phyloP scores from a whole-genome alignment of 2,797 vertebrate species.

The Babyrousa celebensis region DNA sequence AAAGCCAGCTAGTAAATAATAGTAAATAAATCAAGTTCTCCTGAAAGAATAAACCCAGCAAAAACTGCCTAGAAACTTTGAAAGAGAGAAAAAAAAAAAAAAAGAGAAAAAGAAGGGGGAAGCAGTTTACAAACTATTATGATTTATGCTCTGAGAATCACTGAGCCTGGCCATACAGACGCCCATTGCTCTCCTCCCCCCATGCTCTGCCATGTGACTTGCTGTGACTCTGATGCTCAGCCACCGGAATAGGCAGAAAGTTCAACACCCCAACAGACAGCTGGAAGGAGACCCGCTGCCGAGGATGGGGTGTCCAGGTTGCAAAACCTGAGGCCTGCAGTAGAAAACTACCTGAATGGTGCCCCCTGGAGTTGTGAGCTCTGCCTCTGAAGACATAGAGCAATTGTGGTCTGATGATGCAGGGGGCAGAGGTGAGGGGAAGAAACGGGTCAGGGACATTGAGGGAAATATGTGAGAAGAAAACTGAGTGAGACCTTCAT shows the following conservation, averaged over 20 bases:
- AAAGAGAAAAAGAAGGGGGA: background rate
- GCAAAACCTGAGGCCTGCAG: background rate
- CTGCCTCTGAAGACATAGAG: background rate
- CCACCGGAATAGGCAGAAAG: background rate
- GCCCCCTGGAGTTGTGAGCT: background rate
- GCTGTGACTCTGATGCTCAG: too few relatives aligned
- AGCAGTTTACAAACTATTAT: background rate
- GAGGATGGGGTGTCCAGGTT: background rate
- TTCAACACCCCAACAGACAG: background rate
- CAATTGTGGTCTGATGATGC: background rate
- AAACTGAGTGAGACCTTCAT: background rate
- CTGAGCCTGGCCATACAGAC: too few relatives aligned
- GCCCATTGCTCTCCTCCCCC: background rate
- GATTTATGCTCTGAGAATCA: background rate
- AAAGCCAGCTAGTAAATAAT: constrained; percentile 9
- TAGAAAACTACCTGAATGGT: accelerated
- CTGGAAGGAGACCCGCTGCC: background rate
- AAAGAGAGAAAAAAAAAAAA: background rate
- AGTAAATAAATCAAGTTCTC: constrained; percentile 13
- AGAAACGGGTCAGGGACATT: background rate
- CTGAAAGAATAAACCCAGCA: background rate
- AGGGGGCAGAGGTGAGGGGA: background rate
- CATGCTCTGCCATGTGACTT: background rate
- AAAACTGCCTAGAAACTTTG: constrained; percentile 2
- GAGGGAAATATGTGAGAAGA: background rate